Conservation (phyloP, 2,797 vertebrate species). For the Cephalopachus bancanus region DNA sequence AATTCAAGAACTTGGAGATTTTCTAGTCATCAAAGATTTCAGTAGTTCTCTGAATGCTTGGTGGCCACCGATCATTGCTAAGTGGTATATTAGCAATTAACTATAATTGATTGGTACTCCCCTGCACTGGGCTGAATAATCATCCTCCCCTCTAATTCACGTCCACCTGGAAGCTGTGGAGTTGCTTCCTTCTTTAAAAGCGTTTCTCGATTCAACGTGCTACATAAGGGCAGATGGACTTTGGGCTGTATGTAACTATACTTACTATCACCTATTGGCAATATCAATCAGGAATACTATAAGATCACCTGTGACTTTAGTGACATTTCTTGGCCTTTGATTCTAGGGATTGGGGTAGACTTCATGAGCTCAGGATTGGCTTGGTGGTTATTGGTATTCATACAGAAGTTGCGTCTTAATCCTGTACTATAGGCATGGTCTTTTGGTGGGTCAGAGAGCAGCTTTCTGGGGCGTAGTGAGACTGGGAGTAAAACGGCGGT, state of each 20-base stretch:
- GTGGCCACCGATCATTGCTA: neutral
- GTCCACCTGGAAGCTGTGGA: neutral
- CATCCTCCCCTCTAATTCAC: neutral
- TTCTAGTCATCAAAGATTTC: neutral
- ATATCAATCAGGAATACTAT: neutral
- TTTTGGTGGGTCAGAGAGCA: neutral
- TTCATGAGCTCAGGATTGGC: neutral
- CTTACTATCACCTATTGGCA: neutral
- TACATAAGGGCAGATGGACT: neutral
- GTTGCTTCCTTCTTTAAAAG: neutral
- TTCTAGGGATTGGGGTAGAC: neutral
- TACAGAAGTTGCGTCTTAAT: neutral
- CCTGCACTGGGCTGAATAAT: neutral
- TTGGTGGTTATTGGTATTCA: neutral
- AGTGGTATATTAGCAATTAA: neutral
- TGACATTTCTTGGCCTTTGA: neutral
- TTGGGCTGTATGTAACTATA: neutral
- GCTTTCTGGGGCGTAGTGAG: neutral
- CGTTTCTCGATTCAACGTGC: neutral
- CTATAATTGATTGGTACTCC: neutral
- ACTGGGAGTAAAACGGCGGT: neutral
- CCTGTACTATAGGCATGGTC: neutral
- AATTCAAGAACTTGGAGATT: constrained; percentile 25
- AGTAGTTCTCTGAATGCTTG: neutral
- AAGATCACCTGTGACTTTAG: neutral